Conservation (phyloP, 2,888 invertebrate species). For the Incurvaria masculella region DNA sequence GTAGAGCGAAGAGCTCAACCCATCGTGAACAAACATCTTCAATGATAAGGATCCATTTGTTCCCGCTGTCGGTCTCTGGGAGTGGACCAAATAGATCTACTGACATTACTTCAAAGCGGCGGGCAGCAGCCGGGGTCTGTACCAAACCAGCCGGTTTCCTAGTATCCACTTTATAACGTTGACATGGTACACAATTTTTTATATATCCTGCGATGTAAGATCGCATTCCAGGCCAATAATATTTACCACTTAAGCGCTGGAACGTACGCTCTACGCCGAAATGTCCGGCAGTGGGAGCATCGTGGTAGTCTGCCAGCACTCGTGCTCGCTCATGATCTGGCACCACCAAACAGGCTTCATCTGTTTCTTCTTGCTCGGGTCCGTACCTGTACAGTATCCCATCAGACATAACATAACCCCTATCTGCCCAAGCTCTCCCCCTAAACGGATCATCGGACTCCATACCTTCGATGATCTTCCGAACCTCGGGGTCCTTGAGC, state of each 20-base stretch:
- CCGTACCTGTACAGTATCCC: too few relatives aligned
- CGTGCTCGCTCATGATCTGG: conserved; percentile 14
- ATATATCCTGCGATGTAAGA: conserved; percentile 18
- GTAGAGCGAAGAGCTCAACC: conserved; percentile 9
- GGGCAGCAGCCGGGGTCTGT: conserved; percentile 3
- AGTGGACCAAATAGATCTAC: conserved; percentile 18
- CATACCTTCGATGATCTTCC: too few relatives aligned
- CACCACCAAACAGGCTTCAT: conserved; percentile 13
- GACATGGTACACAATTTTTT: conserved; percentile 20
- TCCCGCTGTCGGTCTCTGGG: neutral
- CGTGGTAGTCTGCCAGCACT: conserved; percentile 17
- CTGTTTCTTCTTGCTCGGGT: conserved; percentile 6
- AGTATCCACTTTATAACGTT: conserved; percentile 23
- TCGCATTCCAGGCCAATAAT: conserved; percentile 22
- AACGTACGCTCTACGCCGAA: conserved; percentile 18
- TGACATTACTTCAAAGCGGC: conserved; percentile 18
- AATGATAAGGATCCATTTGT: conserved; percentile 5
- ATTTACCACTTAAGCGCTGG: conserved; percentile 13
- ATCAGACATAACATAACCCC: too few relatives aligned
- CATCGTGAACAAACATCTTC: conserved; percentile 8
- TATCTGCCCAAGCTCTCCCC: too few relatives aligned
- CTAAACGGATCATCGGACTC: too few relatives aligned
- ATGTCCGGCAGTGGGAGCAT: conserved; percentile 19
- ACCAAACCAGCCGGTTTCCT: conserved; percentile 23
- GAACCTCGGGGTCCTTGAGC: too few relatives aligned